A percentile compares a stretch with the other conserved stretches of the same genome.
phyloP scores from a whole-genome alignment of 2,113 vertebrate species.

The Barbus barbus region DNA sequence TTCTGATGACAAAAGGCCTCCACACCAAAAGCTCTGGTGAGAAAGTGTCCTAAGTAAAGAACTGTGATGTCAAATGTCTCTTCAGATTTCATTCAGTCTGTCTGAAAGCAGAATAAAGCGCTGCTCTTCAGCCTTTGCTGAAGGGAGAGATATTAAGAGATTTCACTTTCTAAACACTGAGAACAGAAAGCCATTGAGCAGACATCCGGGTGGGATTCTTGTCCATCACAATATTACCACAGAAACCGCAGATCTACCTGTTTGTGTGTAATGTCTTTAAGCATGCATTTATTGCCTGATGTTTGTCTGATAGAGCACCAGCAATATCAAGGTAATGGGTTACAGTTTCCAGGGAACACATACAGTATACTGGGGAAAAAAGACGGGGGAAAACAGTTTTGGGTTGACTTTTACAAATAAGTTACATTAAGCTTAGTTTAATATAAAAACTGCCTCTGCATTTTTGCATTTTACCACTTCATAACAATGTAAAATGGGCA shows the following conservation, averaged over 20 bases:
- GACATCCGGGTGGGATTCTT: not conserved
- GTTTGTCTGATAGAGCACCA: not conserved
- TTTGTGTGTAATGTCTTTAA: not conserved
- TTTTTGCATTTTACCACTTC: not conserved
- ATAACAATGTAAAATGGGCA: not conserved
- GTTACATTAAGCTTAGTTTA: not conserved
- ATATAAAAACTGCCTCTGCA: not conserved
- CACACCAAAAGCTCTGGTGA: too few species aligned
- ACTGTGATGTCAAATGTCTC: not conserved
- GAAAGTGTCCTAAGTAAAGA: not conserved
- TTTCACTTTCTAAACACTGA: not conserved
- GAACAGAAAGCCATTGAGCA: not conserved
- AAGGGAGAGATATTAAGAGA: not conserved
- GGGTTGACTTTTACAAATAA: too few species aligned
- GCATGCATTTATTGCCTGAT: not conserved
- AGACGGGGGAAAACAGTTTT: too few species aligned
- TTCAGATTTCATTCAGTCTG: not conserved
- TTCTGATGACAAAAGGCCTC: too few species aligned
- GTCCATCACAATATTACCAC: not conserved
- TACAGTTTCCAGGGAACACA: not conserved
- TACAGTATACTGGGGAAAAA: not conserved
- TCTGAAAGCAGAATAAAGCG: not conserved
- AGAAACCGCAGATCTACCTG: not conserved
- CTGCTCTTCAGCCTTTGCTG: not conserved
- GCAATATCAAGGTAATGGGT: not conserved